Conservation (phyloP, 2,888 invertebrate genomes). For the Diadegma fenestrale region DNA sequence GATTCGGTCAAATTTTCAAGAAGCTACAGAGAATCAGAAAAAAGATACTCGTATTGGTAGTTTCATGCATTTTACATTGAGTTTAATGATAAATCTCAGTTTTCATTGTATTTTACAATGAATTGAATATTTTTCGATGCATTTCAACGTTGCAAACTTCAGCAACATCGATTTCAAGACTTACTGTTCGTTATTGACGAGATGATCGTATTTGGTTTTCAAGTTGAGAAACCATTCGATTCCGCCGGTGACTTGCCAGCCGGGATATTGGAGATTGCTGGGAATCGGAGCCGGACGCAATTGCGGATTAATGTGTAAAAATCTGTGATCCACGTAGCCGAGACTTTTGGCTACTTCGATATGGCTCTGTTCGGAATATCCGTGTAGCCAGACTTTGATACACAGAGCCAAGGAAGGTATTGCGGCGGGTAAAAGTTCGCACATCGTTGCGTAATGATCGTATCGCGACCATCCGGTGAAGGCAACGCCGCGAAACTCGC, state of each 20-base stretch:
- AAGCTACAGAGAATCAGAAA: too few species aligned
- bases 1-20: too few species aligned
- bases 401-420: constrained; percentile 88
- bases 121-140: too few species aligned
- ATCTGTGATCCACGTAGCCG: constrained; percentile 84
- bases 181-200: constrained; percentile 87
- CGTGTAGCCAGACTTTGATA: constrained; percentile 86
- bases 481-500: constrained; percentile 88
- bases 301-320: constrained; percentile 81
- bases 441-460: constrained; percentile 91
- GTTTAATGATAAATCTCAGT: too few species aligned
- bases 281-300: constrained; percentile 84
- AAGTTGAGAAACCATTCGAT: constrained; percentile 86
- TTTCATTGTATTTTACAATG: too few species aligned
- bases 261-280: constrained; percentile 83
- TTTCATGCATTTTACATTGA: too few species aligned
- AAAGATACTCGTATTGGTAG: too few species aligned
- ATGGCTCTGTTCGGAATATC: constrained; percentile 85
- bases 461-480: constrained; percentile 92
- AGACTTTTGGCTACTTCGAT: constrained; percentile 84
- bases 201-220: constrained; percentile 85
- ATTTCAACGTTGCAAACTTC: too few species aligned
- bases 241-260: constrained; percentile 85
- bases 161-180: too few species aligned
- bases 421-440: constrained; percentile 89